Base-by-base conservation (phyloP, 1,140 invertebrate genomes). In the Ips nitidus region DNA sequence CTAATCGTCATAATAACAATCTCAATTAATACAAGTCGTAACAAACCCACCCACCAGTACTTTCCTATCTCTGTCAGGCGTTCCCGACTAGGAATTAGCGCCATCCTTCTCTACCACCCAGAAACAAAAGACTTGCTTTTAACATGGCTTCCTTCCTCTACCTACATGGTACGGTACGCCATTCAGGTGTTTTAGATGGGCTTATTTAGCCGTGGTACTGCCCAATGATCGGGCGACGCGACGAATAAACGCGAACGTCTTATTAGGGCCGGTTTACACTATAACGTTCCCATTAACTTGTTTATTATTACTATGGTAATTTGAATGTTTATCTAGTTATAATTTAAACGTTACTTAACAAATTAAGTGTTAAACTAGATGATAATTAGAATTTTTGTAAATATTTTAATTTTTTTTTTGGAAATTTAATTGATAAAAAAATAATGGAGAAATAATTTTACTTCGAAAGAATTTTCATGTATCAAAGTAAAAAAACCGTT, bases 121-220 rank as follows among this genome's bases (percentile, higher is more conserved):
- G 77, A 78, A 78, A 78, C 77, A 77, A 77, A 77, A 77, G 75
- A 75, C 70, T 41, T 39, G 43, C 75, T 68, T 70, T 71, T 75
- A 78, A 76, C 75, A 78, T 78, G 77, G 77, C 76, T 75, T 75
- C 76, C 74, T 77, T 72, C 72, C 75, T 76, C 59, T 22, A 73
- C 74, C 57, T 59, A 59, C 57, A 8, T 59, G 50, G 50, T 37
- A 41, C 5, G 22, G n/a, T 75, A 75, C 75, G 76, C 76, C 76
- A 78, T 78, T 78, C 76, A 76, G 74, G 73, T 78, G 74, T 75
- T 76, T 70, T 74, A 74, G 73, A 77, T 76, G 75, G 74, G 72
- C 74, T 75, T 75, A 76, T 75, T 76, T 52, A 5, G 72, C 73
- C 69, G 71, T 65, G 65, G 60, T 67, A 72, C 76, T 77, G 75